phyloP scores from a whole-genome alignment of 2,797 vertebrate genomes.

The Siniperca undulata region DNA sequence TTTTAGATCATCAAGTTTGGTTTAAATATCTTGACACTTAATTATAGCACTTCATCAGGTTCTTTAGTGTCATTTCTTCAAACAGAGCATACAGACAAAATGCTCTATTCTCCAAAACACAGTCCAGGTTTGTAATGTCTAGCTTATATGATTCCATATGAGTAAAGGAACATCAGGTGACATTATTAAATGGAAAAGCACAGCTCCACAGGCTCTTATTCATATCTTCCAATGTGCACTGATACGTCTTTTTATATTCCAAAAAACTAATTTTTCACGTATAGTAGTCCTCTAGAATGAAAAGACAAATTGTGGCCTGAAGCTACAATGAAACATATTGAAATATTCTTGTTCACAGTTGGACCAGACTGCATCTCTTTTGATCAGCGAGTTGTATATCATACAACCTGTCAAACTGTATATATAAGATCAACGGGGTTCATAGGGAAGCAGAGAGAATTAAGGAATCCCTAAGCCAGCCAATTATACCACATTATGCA shows the following conservation, averaged over 20 bases:
- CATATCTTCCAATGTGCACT: neutral
- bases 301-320: conserved; percentile 1
- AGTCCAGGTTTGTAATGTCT: neutral
- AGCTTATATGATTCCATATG: neutral
- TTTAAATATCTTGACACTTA: neutral
- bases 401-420: neutral
- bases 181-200: conserved; percentile 8
- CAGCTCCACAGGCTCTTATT: neutral
- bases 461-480: conserved; percentile 26
- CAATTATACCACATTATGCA: conserved; percentile 5
- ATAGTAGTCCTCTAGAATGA: conserved; percentile 29
- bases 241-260: conserved; percentile 12
- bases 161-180: conserved; percentile 21
- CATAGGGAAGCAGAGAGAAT: conserved; percentile 5
- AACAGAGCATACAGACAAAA: neutral
- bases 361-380: conserved; percentile 18
- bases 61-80: neutral
- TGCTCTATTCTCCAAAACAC: neutral
- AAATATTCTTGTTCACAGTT: conserved; percentile 29
- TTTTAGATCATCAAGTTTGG: neutral
- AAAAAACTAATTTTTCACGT: conserved; percentile 1
- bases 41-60: neutral
- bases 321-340: conserved; percentile 16
- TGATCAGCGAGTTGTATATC: conserved; percentile 9
- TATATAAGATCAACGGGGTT: conserved; percentile 14